phyloP scores from a whole-genome alignment of 2,113 vertebrate genomes.

The Cepphus grylle region DNA sequence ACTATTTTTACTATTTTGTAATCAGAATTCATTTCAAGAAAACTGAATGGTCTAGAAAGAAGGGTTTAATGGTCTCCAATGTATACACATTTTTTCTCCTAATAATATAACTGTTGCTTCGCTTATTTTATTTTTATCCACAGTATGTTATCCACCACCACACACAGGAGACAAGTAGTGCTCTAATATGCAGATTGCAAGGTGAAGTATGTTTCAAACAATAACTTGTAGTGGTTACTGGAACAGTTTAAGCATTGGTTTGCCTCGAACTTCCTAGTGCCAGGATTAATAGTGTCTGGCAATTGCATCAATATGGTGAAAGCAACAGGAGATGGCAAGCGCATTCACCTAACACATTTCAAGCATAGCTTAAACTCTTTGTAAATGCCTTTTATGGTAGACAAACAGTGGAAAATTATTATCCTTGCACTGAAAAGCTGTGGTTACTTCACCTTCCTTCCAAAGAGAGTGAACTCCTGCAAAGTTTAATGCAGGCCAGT shows the following conservation, averaged over 20 bases:
- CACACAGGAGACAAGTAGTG: not conserved
- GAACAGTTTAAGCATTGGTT: constrained; percentile 37
- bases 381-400: not conserved
- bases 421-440: not conserved
- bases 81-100: not conserved
- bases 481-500: not conserved
- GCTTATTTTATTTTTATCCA: not conserved
- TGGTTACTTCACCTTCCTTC: not conserved
- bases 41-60: not conserved
- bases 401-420: not conserved
- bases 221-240: constrained; percentile 1
- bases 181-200: not conserved
- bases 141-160: not conserved
- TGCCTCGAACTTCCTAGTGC: constrained; percentile 35
- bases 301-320: constrained; percentile 5
- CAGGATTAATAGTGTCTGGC: constrained; percentile 31
- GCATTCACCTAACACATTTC: not conserved
- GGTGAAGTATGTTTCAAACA: not conserved
- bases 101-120: not conserved
- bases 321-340: constrained; percentile 10
- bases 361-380: not conserved
- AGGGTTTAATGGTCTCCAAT: not conserved
- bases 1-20: not conserved
- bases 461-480: not conserved
- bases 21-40: not conserved